phyloP scores from a whole-genome alignment of 2,113 vertebrate species.

The Nematolebias whitei region DNA sequence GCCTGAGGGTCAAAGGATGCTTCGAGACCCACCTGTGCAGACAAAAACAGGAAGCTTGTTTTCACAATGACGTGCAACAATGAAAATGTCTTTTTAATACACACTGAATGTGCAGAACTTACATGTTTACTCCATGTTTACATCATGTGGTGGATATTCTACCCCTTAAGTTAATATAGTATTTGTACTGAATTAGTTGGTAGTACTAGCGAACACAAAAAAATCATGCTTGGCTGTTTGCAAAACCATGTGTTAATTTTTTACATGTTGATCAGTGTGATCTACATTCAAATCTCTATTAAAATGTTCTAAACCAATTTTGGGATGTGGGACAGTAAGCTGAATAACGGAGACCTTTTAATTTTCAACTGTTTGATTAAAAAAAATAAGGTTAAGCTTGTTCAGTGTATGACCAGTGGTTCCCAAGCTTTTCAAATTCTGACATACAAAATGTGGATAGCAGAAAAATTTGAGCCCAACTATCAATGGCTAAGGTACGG shows the following conservation, averaged over 20 bases:
- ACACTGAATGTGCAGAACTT: not conserved
- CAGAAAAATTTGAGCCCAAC: too few species aligned
- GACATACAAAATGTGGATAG: too few species aligned
- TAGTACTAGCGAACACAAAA: not conserved
- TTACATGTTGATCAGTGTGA: too few species aligned
- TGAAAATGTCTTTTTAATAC: constrained; percentile 12
- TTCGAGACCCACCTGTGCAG: constrained; percentile 74
- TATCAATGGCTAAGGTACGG: too few species aligned
- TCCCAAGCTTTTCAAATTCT: too few species aligned
- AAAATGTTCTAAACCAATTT: not conserved
- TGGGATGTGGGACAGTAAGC: too few species aligned
- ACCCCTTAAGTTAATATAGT: not conserved
- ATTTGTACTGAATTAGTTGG: not conserved
- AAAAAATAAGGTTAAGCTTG: not conserved
- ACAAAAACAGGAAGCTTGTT: constrained; percentile 67
- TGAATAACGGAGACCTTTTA: too few species aligned
- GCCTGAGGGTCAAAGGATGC: constrained; percentile 60
- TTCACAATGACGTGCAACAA: constrained; percentile 35
- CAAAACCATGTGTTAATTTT: not conserved
- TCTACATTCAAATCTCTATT: too few species aligned
- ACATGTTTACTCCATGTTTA: constrained; percentile 8
- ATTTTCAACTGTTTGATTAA: too few species aligned
- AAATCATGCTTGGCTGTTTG: not conserved
- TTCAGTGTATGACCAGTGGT: not conserved
- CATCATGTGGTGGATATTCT: not conserved